Percentiles rank a stretch among this genome's conserved stretches.
These are phyloP conservation scores for Pseudotriccus pelzelni DNA, from an alignment of 2,797 vertebrate genomes.

Conservation along the genomic window DNA sequence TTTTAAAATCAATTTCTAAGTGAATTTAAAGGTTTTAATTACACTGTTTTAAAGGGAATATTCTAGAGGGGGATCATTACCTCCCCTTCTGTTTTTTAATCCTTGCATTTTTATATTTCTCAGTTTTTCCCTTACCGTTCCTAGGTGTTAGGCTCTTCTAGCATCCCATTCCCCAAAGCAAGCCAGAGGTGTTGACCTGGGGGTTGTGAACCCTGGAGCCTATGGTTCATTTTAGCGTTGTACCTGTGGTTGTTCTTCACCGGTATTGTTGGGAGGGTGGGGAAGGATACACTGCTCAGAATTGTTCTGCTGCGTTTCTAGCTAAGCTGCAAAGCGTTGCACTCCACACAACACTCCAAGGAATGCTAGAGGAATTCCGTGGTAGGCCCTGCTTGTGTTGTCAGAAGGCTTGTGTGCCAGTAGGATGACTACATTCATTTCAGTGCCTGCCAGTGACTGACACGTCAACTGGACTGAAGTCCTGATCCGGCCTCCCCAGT, in stretches of 20 bases:
- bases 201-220: background rate
- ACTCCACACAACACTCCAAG: background rate
- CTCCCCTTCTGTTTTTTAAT: conserved; percentile 46
- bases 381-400: background rate
- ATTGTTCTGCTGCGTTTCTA: background rate
- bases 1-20: conserved; percentile 46
- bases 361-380: background rate
- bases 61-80: background rate
- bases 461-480: background rate
- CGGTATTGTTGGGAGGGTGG: background rate
- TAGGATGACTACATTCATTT: background rate
- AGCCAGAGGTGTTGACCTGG: background rate
- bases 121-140: background rate
- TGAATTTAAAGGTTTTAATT: conserved; percentile 39
- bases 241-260: background rate
- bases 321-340: background rate
- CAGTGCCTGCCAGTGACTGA: conserved; percentile 32
- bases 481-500: background rate
- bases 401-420: background rate
- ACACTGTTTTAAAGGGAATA: conserved; percentile 36
- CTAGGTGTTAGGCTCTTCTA: background rate
- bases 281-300: background rate
- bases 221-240: background rate
- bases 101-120: conserved; percentile 13
- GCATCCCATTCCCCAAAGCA: background rate